phyloP scores from a whole-genome alignment of 2,888 invertebrate species.

The Drosophila mettleri region DNA sequence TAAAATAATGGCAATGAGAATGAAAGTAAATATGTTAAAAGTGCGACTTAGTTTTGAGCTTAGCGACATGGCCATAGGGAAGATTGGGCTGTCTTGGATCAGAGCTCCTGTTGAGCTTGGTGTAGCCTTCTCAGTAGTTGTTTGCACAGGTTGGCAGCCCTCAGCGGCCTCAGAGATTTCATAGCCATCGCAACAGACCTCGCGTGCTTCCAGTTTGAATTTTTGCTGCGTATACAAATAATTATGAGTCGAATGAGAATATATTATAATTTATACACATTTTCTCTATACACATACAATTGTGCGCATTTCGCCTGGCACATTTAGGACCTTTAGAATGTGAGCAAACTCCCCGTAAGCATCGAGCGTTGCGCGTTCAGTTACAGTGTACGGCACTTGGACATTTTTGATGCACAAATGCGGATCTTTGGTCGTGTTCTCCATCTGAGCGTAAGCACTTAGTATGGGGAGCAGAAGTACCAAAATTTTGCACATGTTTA shows the following conservation, averaged over 20 bases:
- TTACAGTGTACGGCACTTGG: background rate
- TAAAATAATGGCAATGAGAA: background rate
- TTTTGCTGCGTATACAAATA: constrained; percentile 14
- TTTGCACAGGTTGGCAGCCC: constrained; percentile 24
- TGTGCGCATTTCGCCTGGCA: constrained; percentile 21
- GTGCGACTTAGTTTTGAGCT: background rate
- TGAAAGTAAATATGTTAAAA: background rate
- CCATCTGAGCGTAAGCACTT: background rate
- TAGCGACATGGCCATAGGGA: background rate
- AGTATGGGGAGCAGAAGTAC: background rate
- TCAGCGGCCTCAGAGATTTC: background rate
- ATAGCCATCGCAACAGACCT: constrained; percentile 25
- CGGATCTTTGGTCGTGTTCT: background rate
- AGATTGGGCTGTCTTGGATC: background rate
- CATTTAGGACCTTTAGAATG: constrained; percentile 1
- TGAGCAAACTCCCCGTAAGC: constrained; percentile 1
- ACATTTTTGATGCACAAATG: constrained; percentile 17
- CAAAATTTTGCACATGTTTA: constrained; percentile 11
- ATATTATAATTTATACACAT: background rate
- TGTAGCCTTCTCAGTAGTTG: background rate
- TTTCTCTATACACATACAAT: constrained; percentile 8
- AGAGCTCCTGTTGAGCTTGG: background rate
- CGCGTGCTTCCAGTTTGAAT: constrained; percentile 6
- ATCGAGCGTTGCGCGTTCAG: constrained; percentile 1
- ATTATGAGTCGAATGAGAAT: background rate